Percentiles rank a stretch among this genome's conserved stretches.
Evolutionary conservation across 2,797 vertebrate species (phyloP).

Genomic region (Oophaga sylvatica): DNA sequence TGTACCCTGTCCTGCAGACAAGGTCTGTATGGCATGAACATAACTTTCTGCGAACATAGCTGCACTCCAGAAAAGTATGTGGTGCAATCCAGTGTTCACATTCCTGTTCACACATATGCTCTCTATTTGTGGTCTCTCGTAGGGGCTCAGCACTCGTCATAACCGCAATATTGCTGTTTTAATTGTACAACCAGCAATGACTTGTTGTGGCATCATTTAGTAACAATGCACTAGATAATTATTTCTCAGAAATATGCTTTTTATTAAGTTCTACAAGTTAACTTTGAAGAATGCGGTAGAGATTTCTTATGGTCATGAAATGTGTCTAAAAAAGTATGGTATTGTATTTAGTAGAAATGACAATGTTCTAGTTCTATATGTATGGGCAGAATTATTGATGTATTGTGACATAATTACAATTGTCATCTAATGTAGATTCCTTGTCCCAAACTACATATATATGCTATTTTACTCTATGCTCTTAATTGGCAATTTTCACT

Average conservation of each 20-base stretch:
- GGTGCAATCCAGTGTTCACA: slow-evolving; percentile 11
- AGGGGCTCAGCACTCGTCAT: background rate
- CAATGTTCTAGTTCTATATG: slow-evolving; percentile 1
- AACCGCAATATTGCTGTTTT: slow-evolving; percentile 3
- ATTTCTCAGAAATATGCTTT: slow-evolving; percentile 29
- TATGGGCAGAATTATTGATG: background rate
- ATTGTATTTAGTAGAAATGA: background rate
- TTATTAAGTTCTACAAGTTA: slow-evolving; percentile 29
- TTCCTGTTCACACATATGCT: slow-evolving; percentile 43
- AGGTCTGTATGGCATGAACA: background rate
- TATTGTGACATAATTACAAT: background rate
- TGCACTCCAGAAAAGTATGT: slow-evolving; percentile 21
- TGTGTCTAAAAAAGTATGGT: background rate
- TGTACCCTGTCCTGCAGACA: background rate
- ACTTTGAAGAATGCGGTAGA: slow-evolving; percentile 5
- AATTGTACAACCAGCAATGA: background rate
- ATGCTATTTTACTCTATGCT: background rate
- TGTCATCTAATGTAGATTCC: background rate
- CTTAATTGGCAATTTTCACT: background rate
- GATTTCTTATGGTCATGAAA: slow-evolving; percentile 30
- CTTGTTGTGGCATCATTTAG: slow-evolving; percentile 32
- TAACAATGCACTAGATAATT: background rate
- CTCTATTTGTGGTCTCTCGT: slow-evolving; percentile 36
- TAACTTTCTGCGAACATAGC: slow-evolving; percentile 15
- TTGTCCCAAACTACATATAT: background rate